Percentiles rank a stretch among this genome's conserved stretches.
Conservation (phyloP, 2,888 invertebrate genomes). For the Melipona beecheii region DNA sequence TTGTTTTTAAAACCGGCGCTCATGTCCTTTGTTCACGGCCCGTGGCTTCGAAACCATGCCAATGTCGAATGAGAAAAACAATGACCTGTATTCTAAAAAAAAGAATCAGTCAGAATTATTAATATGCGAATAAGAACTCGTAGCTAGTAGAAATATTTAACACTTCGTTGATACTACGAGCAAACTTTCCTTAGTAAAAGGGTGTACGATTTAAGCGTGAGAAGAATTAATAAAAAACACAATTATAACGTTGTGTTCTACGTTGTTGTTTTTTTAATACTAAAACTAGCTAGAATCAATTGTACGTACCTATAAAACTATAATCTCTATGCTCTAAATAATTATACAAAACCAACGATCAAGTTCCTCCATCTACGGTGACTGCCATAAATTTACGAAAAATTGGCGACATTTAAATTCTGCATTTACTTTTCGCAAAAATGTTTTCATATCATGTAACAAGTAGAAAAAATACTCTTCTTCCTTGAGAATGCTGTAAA, state of each 20-base stretch:
- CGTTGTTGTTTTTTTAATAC: not conserved
- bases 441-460: too few species aligned
- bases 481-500: too few species aligned
- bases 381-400: too few species aligned
- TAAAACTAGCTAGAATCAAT: not conserved
- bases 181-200: not conserved
- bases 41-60: slow-evolving; percentile 44
- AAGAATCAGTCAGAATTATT: slow-evolving; percentile 50
- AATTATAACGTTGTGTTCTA: not conserved
- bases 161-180: not conserved
- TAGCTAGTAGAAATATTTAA: too few species aligned
- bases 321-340: not conserved
- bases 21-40: slow-evolving; percentile 17
- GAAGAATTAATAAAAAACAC: not conserved
- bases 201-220: not conserved
- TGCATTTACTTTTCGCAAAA: too few species aligned
- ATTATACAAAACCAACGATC: not conserved
- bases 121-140: not conserved
- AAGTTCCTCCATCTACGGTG: slow-evolving; percentile 65
- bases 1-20: slow-evolving; percentile 67
- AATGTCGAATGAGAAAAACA: slow-evolving; percentile 54
- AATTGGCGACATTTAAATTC: too few species aligned
- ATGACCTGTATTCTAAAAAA: slow-evolving; percentile 33
- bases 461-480: too few species aligned
- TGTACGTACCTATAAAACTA: not conserved